Evolutionary conservation across 2,797 vertebrate species (phyloP), one percentile per base, ranked within the genome.

Genomic region (Falco naumanni): DNA sequence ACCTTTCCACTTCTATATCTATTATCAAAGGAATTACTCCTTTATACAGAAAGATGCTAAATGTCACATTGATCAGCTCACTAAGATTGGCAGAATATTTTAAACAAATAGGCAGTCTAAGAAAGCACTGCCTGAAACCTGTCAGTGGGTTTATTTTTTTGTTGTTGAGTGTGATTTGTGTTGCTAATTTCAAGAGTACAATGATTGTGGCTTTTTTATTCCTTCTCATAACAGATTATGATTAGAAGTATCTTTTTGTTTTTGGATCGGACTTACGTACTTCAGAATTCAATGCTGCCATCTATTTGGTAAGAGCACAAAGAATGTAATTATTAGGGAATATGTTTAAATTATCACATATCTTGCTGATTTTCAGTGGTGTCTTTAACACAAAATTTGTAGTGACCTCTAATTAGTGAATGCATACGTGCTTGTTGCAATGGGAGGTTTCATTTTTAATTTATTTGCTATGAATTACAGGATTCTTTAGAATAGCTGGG

Each of bases 241-340:
- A 99, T 99, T 97, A 99, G 99, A 97, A 99, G 99, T 98, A 99
- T 99, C 98, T 99, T 99, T 98, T 98, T 99, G 97, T 99, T 99
- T 98, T 98, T 99, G 99, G 99, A 99, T 97, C 99, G 99, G 97
- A 99, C 99, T 89, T 99, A 99, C 1, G 99, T 99, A 97, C 99
- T 99, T 98, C 99, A 99, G 97, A 99, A 99, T 98, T 99, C 99
- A 97, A 99, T 99, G 99, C 98, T 99, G 96, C 99, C 99, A 86
- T 99, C 99, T 65, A 99, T 99, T 98, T 99, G 99, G 99, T 99
- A 98, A 99, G 99, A 97, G 89, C 91, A 65, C 29, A 66, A 95
- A 93, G 72, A 95, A 79, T 76, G 59, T 56, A 90, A 68, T 70
- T 37, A 51, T 65, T 77, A 12, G 64, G 43, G 41, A 4, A 1